Evolutionary conservation across 2,113 vertebrate species (phyloP).

Genomic region (Oceanites oceanicus): DNA sequence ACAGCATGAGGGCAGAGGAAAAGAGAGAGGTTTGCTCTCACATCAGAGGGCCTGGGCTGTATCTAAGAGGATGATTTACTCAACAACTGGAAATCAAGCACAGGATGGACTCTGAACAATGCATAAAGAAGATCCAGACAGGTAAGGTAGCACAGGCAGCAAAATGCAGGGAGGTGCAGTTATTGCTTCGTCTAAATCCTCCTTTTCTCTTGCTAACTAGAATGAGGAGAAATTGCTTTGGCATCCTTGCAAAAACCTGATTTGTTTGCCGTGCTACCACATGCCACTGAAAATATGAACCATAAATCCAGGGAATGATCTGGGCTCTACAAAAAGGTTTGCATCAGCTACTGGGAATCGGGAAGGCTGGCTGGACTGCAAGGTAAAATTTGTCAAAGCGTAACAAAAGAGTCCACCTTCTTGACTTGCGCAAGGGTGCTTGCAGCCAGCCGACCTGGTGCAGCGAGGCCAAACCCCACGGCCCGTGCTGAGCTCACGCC

Average conservation of each 20-base stretch:
- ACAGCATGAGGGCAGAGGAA: background rate
- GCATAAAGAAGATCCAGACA: background rate
- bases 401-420: rapidly evolving
- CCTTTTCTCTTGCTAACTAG: background rate
- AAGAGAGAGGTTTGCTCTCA: background rate
- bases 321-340: background rate
- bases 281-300: background rate
- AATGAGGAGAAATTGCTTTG: conserved; percentile 28
- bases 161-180: background rate
- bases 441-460: background rate
- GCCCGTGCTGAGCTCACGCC: rapidly evolving
- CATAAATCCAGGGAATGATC: background rate
- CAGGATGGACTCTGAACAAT: background rate
- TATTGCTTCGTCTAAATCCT: background rate
- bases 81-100: background rate
- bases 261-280: conserved; percentile 33
- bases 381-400: background rate
- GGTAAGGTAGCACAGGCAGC: background rate
- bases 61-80: background rate
- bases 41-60: background rate
- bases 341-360: background rate
- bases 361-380: background rate
- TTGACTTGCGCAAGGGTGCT: background rate
- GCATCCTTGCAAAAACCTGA: conserved; percentile 30
- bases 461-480: rapidly evolving